phyloP scores from a whole-genome alignment of 2,797 vertebrate genomes.

The Hemibagrus guttatus region DNA sequence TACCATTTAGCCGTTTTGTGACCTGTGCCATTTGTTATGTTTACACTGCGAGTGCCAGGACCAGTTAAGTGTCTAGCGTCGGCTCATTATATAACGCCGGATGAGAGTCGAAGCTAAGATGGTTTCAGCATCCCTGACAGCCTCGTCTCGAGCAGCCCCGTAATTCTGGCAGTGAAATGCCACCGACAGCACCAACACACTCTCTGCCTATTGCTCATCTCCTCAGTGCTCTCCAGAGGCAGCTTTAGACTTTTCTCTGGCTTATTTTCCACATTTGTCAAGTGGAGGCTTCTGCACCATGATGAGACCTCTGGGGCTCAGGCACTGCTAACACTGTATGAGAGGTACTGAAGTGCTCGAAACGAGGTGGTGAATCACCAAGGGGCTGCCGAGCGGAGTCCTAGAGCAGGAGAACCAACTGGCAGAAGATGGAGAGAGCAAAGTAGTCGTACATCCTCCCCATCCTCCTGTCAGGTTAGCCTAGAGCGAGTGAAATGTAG shows the following conservation, averaged over 20 bases:
- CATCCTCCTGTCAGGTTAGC: slow-evolving; percentile 34
- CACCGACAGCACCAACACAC: slow-evolving; percentile 39
- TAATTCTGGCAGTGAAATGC: slow-evolving; percentile 39
- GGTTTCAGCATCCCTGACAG: slow-evolving; percentile 31
- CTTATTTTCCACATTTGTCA: slow-evolving; percentile 54
- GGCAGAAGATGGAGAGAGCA: slow-evolving; percentile 21
- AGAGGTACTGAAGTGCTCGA: slow-evolving; percentile 38
- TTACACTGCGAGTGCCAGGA: slow-evolving; percentile 4
- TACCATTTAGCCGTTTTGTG: slow-evolving; percentile 17
- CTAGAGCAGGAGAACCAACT: slow-evolving; percentile 28
- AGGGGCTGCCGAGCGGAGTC: slow-evolving; percentile 23
- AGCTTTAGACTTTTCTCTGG: slow-evolving; percentile 44
- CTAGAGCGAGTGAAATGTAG: slow-evolving; percentile 19
- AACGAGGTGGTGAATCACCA: slow-evolving; percentile 39
- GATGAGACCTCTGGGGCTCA: slow-evolving; percentile 48
- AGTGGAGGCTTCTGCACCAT: slow-evolving; percentile 40
- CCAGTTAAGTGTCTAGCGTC: slow-evolving; percentile 18
- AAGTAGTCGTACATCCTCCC: slow-evolving; percentile 29
- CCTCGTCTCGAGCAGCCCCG: slow-evolving; percentile 35
- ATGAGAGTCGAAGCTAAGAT: slow-evolving; percentile 5
- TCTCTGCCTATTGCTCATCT: slow-evolving; percentile 47
- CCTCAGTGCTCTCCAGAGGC: slow-evolving; percentile 44
- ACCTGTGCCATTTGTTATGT: slow-evolving; percentile 9
- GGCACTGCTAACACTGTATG: slow-evolving; percentile 39
- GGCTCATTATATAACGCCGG: slow-evolving; percentile 33